phyloP scores from a whole-genome alignment of 2,888 invertebrate species.

The Chaitophorus viminalis region DNA sequence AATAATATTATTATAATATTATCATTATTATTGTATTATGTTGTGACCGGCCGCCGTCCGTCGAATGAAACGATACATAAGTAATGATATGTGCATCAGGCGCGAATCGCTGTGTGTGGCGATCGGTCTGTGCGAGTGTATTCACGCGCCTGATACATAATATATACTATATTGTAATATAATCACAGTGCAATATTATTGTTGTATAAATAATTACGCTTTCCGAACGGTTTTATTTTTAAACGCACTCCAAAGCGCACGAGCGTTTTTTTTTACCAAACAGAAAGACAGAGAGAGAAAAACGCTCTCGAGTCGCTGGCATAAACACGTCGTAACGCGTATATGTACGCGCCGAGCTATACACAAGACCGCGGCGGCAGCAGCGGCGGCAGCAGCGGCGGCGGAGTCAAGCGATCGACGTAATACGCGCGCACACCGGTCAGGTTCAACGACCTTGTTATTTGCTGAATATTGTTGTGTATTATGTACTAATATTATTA shows the following conservation, averaged over 20 bases:
- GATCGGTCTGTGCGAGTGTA: too few relatives aligned
- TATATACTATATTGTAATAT: too few relatives aligned
- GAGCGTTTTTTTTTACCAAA: neutral
- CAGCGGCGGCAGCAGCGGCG: neutral
- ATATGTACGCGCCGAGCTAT: neutral
- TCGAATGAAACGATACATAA: too few relatives aligned
- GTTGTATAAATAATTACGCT: neutral
- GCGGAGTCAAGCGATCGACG: constrained; percentile 46
- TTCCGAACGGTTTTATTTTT: neutral
- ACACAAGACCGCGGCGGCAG: neutral
- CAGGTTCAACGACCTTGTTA: constrained; percentile 56
- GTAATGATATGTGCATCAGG: neutral
- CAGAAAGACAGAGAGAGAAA: neutral
- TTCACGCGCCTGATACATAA: neutral
- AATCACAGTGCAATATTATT: neutral
- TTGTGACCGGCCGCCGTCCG: too few relatives aligned
- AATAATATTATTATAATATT: too few relatives aligned
- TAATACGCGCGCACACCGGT: constrained; percentile 36
- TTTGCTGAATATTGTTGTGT: constrained; percentile 51
- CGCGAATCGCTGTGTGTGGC: neutral
- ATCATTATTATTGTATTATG: too few relatives aligned
- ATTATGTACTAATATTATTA: constrained; percentile 32
- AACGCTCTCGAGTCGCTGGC: neutral
- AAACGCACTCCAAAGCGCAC: neutral
- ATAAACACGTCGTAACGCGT: neutral